Base-by-base conservation (phyloP, 2,888 invertebrate genomes). In the Tipula lateralis region DNA sequence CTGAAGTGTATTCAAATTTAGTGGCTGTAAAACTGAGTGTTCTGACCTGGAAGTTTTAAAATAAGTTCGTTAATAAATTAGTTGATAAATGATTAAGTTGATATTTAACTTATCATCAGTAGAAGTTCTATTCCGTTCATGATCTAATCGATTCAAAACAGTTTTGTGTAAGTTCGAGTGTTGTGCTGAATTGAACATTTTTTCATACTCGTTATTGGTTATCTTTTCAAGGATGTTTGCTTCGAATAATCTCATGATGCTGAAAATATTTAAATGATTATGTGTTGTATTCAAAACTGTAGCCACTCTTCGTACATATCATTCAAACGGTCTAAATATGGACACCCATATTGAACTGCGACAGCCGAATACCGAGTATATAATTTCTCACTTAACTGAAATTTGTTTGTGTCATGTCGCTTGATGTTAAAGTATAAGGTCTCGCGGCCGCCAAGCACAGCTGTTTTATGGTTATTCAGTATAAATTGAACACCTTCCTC, bases 291-390 rank as follows among this genome's bases (percentile, higher is more conserved):
- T 36, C 36, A 0, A 36, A 36, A 36, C n/a, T 0, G 16, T 44
- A n/a, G 6, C 44, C 1, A 32, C 32, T 32, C 66, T 30, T 39
- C 92, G 91, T 90, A 95, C 95, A 94, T 93, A 88, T 92, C 91
- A 88, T 95, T 95, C 85, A 95, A 92, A 86, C 94, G 94, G 87
- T 94, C 94, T 50, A 94, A 90, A 88, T 93, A 95, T 1, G 95
- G 95, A 87, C 95, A 95, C 13, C 95, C 95, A 84, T 93, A 92
- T 91, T 95, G 95, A 84, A 95, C 91, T 0, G 95, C 95, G 80
- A 95, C 94, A 0, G 95, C 95, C 0, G 95, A 95, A 88, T 95
- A 95, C 80, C 95, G 92, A 0, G 95, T 95, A 87, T 94, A 94
- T 9, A 95, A 90, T 89, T 95, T 95, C 88, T 95, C 94, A 87